Base-by-base conservation (phyloP, 2,113 vertebrate genomes). In the Gopherus evgoodei region DNA sequence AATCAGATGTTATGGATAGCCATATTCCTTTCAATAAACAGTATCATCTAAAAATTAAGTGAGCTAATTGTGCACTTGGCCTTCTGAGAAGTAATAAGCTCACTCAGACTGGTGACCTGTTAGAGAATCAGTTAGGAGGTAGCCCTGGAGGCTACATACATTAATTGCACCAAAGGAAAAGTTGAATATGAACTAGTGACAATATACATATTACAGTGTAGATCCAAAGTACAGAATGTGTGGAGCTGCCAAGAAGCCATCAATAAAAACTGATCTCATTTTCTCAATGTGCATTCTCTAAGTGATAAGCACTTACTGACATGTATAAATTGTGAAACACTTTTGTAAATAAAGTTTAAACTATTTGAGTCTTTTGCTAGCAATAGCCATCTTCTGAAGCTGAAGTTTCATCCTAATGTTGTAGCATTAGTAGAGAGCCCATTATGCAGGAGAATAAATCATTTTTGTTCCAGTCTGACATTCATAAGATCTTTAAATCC, bases 391-490 rank as follows among this genome's bases (percentile, higher is more conserved):
- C 81, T 79, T 93, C 56, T 59, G 78, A 80, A 53, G 65, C 79
- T 88, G 50, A 93, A 84, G 4, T 88, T 87, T 92, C 88, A 42
- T 4, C 85, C 47, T 84, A 49, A 54, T 1, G 2, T 92, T 90
- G 50, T 54, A 83, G 75, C 90, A 90, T 65, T 91, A 91, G 76
- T 80, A 44, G 75, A 83, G 92, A 93, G 84, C 87, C 54, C 54
- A 53, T 25, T 93, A 24, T 90, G 49, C 85, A 83, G 44, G 14
- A 76, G 44, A 9, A 86, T 56, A 87, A 54, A n/a, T 13, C 69
- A 22, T 89, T 94, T 96, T 88, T 88, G n/a, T 95, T 96, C 54
- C 54, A 72, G 52, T 94, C 83, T 93, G 81, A 38, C 81, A 89
- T 89, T 93, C 96, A 90, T 96, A 56, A 91, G 72, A 87, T 88